Evolutionary conservation across 2,113 vertebrate species (phyloP), one percentile per base, ranked within the genome.

Genomic region (Etheostoma cragini): DNA sequence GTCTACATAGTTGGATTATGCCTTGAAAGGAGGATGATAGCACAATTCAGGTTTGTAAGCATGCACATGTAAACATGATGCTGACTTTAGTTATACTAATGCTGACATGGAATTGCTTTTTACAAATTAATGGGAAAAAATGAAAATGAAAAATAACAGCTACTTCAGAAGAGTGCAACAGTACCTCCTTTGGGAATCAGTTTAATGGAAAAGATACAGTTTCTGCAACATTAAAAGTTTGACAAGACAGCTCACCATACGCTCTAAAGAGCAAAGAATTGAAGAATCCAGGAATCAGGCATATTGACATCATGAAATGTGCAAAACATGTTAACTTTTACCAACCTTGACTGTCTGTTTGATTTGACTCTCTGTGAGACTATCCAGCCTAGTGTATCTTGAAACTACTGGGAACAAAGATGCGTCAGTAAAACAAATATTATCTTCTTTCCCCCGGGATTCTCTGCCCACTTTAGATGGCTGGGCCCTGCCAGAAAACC

Each of bases 391-490:
- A 4, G 46, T 71, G 24, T 45, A 35, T 53, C 24, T 30, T 42
- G 30, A 62, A 52, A 63, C 53, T 13, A 21, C 21, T 6, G 24
- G 52, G 54, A 67, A 68, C 70, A 65, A 61, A 61, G n/a, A 74
- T 80, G 38, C 57, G 70, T 80, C 47, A 57, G 58, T 56, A 58
- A 80, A 72, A 61, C 53, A 38, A 56, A 78, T 30, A 72, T 60
- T 50, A 77, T 74, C 58, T 66, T 47, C 6, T 3, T 2, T 63
- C 35, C 46, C 46, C 0, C 17, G 3, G 66, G 61, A 13, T 67
- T 71, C 67, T 70, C 24, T 76, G 69, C 30, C 64, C 72, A 76
- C 50, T 78, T 80, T 65, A 49, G 63, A 68, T 58, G 54, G 24
- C 47, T 19, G 12, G 21, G 19, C 63, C 46, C 26, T 73, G 62